These are phyloP conservation scores for Drosophila antonietae DNA, from an alignment of 2,888 invertebrate genomes.

Conservation along the genomic window DNA sequence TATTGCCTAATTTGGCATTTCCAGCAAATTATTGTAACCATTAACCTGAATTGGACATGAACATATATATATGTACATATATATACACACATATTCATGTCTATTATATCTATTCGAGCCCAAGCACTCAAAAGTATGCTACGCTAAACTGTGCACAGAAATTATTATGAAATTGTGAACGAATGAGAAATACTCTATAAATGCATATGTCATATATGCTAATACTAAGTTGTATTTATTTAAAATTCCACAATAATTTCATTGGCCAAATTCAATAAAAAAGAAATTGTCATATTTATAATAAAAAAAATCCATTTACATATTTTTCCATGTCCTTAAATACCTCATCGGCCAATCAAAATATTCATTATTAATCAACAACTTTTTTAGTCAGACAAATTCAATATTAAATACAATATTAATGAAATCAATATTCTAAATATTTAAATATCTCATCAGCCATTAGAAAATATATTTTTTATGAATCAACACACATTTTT, in stretches of 20 bases:
- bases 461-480: neutral
- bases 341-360: no score
- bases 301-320: no score
- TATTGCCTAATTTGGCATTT: constrained; percentile 39
- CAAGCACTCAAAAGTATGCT: constrained; percentile 37
- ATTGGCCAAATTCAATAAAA: no score
- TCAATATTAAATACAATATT: neutral
- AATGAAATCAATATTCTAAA: neutral
- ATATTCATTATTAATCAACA: no score
- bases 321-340: no score
- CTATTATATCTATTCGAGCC: constrained; percentile 6
- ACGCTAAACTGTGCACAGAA: constrained; percentile 1
- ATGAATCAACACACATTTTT: neutral
- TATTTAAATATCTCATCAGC: neutral
- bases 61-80: neutral
- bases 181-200: constrained; percentile 14
- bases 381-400: no score
- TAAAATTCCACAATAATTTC: no score
- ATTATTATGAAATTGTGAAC: neutral
- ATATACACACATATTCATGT: neutral
- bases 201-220: neutral
- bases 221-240: neutral
- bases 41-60: constrained; percentile 38
- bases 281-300: no score
- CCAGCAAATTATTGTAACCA: constrained; percentile 27